Percentiles rank a stretch among this genome's conserved stretches.
phyloP scores from a whole-genome alignment of 37 sponge, comb jelly and placozoan genomes.

The Diacarnus erythraeanus region DNA sequence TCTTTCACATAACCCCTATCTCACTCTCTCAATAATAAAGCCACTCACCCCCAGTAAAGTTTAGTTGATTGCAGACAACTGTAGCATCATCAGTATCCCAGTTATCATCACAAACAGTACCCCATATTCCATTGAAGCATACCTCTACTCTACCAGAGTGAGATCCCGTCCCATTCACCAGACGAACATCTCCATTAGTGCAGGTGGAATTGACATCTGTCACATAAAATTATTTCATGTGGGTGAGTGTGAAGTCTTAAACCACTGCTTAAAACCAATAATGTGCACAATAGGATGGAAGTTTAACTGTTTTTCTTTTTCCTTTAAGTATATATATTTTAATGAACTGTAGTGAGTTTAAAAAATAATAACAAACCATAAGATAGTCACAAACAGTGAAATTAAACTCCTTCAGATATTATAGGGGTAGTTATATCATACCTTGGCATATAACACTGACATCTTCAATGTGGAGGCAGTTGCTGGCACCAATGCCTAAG shows the following conservation, averaged over 20 bases:
- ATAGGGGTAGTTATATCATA: no score
- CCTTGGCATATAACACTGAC: constrained; percentile 37
- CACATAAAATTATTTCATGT: not conserved
- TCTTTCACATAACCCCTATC: no score
- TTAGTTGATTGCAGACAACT: constrained; percentile 64
- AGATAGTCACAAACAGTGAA: no score
- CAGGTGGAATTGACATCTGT: constrained; percentile 13
- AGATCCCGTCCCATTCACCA: constrained; percentile 29
- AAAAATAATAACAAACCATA: no score
- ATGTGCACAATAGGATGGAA: no score
- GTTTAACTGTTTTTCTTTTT: not conserved
- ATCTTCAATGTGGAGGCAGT: constrained; percentile 41
- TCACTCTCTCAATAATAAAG: not conserved
- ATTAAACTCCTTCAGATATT: no score
- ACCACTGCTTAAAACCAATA: not conserved
- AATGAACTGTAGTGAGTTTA: no score
- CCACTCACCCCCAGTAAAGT: not conserved
- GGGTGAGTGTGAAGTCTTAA: not conserved
- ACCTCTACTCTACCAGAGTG: constrained; percentile 52
- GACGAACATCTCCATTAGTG: constrained; percentile 35
- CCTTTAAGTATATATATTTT: not conserved
- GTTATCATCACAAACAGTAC: constrained; percentile 65
- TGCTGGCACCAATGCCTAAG: constrained; percentile 26
- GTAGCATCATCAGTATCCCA: constrained; percentile 36
- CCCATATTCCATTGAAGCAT: constrained; percentile 49